Evolutionary conservation across 37 sponge, comb jelly and placozoan species (phyloP).

Genomic region (Cliona cf. orientalis): DNA sequence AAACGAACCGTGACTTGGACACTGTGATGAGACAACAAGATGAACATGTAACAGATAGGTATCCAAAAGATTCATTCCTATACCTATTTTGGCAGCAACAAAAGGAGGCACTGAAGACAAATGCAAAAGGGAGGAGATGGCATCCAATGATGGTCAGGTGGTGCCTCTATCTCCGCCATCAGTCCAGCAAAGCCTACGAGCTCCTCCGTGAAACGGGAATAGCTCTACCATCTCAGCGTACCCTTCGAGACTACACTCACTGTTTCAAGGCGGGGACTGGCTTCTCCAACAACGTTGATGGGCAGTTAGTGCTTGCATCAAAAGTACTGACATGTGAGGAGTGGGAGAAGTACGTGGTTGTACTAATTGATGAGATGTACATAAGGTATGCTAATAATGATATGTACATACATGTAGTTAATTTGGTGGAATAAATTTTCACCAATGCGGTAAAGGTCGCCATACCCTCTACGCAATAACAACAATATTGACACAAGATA

Average conservation of each 20-base stretch:
- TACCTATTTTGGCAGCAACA: background rate
- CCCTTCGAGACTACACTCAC: background rate
- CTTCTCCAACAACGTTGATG: background rate
- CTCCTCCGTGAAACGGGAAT: background rate
- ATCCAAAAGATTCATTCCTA: background rate
- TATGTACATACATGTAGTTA: too few species aligned
- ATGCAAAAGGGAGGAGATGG: background rate
- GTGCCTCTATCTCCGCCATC: slow-evolving; percentile 8
- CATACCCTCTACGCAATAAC: background rate
- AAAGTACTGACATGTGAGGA: background rate
- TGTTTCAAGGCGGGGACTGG: background rate
- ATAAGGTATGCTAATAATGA: background rate
- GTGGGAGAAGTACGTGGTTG: background rate
- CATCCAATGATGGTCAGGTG: background rate
- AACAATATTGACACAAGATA: background rate
- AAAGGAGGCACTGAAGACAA: background rate
- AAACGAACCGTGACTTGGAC: background rate
- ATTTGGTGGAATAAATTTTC: too few species aligned
- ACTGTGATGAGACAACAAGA: background rate
- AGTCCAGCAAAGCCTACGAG: slow-evolving; percentile 4
- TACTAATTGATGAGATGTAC: background rate
- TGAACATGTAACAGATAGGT: background rate
- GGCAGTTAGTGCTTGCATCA: background rate
- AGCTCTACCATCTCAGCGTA: background rate
- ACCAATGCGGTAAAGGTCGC: too few species aligned